A percentile compares a stretch with the other conserved stretches of the same genome.
These are phyloP conservation scores for Drosophila suboccidentalis DNA, from an alignment of 2,888 invertebrate genomes.

Conservation along the genomic window DNA sequence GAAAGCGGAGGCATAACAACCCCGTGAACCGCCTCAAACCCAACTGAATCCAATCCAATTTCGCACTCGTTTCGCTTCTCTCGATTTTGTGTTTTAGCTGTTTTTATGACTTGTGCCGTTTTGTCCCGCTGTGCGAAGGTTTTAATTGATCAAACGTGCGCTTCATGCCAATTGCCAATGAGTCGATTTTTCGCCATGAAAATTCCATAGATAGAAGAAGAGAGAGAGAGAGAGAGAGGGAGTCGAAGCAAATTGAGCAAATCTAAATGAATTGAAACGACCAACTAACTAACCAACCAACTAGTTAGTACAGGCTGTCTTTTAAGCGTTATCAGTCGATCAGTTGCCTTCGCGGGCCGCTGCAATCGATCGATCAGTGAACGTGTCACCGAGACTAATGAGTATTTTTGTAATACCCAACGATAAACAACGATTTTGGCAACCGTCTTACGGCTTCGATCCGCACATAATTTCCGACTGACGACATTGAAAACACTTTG, in stretches of 20 bases:
- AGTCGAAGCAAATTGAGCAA: conserved; percentile 34
- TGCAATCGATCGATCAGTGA: conserved; percentile 70
- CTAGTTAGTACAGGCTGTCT: conserved; percentile 55
- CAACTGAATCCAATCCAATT: conserved; percentile 51
- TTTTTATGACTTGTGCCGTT: conserved; percentile 19
- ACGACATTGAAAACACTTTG: conserved; percentile 20
- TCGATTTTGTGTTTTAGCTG: conserved; percentile 15
- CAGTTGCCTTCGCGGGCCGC: conserved; percentile 66
- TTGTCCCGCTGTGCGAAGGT: conserved; percentile 65
- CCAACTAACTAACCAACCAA: conserved; percentile 34
- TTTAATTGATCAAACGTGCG: conserved; percentile 80
- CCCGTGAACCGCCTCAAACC: conserved; percentile 45
- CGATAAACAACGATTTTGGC: conserved; percentile 14
- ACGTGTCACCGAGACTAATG: conserved; percentile 75
- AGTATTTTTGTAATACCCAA: conserved; percentile 60
- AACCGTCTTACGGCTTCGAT: conserved; percentile 5
- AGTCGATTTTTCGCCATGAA: conserved; percentile 55
- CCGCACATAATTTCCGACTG: background rate
- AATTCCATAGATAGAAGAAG: conserved; percentile 28
- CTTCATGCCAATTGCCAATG: conserved; percentile 67
- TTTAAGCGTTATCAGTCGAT: conserved; percentile 70
- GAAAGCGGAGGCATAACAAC: conserved; percentile 6
- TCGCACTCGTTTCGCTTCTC: conserved; percentile 42
- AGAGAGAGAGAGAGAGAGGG: background rate
- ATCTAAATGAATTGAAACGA: conserved; percentile 25